Conservation (phyloP, 1,140 invertebrate species). For the Formica exsecta region DNA sequence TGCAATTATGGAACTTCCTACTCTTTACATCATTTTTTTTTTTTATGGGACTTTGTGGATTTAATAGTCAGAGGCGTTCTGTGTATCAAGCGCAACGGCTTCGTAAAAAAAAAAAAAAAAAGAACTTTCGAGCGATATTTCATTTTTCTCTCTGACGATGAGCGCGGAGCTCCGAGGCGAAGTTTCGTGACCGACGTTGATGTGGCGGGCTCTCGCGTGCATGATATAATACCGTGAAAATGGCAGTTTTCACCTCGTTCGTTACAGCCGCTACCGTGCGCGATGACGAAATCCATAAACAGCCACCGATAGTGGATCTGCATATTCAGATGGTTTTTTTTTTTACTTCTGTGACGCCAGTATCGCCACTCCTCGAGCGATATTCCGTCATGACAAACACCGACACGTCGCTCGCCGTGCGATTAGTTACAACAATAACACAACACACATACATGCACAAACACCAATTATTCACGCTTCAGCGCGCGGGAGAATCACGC, state of each 20-base stretch:
- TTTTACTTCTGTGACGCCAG: too few species aligned
- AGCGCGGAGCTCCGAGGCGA: neutral
- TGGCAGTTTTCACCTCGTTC: constrained; percentile 37
- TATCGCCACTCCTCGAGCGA: neutral
- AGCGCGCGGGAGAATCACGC: constrained; percentile 10
- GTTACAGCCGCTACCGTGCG: neutral
- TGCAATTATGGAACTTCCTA: constrained; percentile 24
- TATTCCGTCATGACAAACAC: neutral
- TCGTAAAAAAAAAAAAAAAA: too few species aligned
- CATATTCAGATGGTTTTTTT: neutral
- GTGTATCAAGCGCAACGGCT: neutral
- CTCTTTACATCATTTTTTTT: constrained; percentile 12
- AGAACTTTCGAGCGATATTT: neutral
- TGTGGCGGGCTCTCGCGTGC: constrained; percentile 23
- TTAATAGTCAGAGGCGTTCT: neutral
- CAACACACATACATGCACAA: neutral
- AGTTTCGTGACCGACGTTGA: constrained; percentile 32
- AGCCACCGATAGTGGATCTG: neutral
- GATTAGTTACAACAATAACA: neutral
- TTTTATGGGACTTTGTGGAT: neutral
- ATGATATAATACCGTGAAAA: constrained; percentile 43
- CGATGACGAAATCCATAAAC: neutral
- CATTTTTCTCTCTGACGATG: neutral
- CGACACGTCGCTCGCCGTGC: neutral
- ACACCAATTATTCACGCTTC: constrained; percentile 39